These are phyloP conservation scores for Megaleporinus macrocephalus DNA, from an alignment of 2,113 vertebrate genomes.

Conservation along the genomic window DNA sequence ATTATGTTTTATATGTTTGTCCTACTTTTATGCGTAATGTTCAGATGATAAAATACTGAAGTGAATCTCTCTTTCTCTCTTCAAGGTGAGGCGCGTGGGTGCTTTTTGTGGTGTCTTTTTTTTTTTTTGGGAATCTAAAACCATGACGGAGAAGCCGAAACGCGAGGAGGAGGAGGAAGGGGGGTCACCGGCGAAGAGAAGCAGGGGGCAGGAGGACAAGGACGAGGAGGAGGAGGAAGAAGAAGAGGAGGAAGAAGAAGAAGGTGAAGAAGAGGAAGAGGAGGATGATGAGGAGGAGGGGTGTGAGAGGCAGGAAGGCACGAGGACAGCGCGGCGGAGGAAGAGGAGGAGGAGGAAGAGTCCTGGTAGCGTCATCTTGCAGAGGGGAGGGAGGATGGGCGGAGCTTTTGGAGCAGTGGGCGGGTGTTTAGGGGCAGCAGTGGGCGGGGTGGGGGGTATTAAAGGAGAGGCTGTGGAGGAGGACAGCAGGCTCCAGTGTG, in stretches of 20 bases:
- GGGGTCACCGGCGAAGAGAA: not conserved
- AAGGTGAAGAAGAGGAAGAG: not conserved
- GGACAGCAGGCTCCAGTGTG: slow-evolving; percentile 36
- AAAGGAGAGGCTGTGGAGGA: not conserved
- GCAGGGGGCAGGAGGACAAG: not conserved
- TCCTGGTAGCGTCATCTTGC: slow-evolving; percentile 60
- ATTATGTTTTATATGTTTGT: no score
- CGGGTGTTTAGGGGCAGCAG: not conserved
- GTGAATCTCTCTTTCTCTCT: not conserved
- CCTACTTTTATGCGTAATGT: no score
- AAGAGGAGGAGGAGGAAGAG: slow-evolving; percentile 53
- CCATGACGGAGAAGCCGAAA: not conserved
- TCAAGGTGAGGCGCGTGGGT: no score
- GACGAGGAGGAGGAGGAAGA: not conserved
- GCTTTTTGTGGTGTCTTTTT: not conserved
- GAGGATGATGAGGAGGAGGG: slow-evolving; percentile 58
- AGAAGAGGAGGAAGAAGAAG: not conserved
- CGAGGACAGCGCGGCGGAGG: slow-evolving; percentile 65
- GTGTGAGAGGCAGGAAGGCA: slow-evolving; percentile 72
- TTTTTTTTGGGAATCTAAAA: not conserved
- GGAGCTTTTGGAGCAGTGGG: not conserved
- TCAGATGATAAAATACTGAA: no score
- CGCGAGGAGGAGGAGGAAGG: not conserved
- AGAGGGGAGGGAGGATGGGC: not conserved
- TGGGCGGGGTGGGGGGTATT: not conserved